Percentiles rank a stretch among this genome's conserved stretches.
These are phyloP conservation scores for Neogale vison DNA, from an alignment of 2,113 vertebrate genomes.

Conservation along the genomic window DNA sequence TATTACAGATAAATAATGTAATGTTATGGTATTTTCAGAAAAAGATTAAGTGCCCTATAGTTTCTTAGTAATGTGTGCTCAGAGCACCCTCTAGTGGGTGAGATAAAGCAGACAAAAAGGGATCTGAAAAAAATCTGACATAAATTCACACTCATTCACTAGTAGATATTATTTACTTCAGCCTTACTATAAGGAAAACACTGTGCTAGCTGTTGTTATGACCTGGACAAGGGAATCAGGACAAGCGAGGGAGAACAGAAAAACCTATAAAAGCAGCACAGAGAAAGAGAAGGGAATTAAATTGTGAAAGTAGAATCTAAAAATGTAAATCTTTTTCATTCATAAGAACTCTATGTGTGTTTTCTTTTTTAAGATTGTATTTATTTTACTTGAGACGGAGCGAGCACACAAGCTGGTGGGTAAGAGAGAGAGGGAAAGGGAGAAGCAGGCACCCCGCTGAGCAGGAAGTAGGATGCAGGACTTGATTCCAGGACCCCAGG, in stretches of 20 bases:
- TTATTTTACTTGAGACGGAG: neutral
- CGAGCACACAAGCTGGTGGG: neutral
- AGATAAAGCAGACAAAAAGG: neutral
- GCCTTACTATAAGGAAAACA: neutral
- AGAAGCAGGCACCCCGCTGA: neutral
- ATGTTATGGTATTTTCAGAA: neutral
- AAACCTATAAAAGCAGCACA: neutral
- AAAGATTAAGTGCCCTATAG: neutral
- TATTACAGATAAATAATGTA: neutral
- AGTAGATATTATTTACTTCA: neutral
- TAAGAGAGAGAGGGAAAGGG: neutral
- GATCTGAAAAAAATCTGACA: neutral
- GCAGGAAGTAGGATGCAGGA: neutral
- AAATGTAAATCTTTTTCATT: neutral
- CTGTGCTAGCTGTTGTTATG: neutral
- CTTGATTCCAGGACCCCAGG: neutral
- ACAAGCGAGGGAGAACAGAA: neutral
- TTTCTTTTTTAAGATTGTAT: neutral
- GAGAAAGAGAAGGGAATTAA: neutral
- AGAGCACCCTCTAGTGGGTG: slow-evolving; percentile 66
- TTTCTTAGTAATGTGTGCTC: slow-evolving; percentile 48
- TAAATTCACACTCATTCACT: neutral
- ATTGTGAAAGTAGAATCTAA: neutral
- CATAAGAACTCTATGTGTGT: neutral
- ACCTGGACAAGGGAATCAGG: neutral